Evolutionary conservation across 53 echinoderm and acorn worm species (phyloP).

Genomic region (Henricia sp.): DNA sequence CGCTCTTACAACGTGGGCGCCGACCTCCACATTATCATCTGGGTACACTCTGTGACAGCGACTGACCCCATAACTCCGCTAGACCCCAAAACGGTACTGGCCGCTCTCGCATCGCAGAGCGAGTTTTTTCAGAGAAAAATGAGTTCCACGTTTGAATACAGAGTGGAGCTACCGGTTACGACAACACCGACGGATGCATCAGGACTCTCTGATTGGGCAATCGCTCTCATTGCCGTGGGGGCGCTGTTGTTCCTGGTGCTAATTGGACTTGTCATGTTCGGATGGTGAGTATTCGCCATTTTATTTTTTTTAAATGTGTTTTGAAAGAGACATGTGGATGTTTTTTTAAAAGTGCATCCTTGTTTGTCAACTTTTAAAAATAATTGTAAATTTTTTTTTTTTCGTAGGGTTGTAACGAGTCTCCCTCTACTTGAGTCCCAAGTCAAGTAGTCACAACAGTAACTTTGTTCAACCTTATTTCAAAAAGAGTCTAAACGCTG

Average conservation of each 20-base stretch:
- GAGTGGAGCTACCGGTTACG: not conserved
- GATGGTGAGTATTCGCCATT: slow-evolving; percentile 21
- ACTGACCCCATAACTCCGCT: slow-evolving; percentile 23
- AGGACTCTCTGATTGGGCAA: slow-evolving; percentile 16
- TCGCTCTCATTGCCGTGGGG: slow-evolving; percentile 41
- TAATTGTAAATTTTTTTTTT: no score
- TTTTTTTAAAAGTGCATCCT: no score
- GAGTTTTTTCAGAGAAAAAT: slow-evolving; percentile 15
- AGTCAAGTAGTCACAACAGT: no score
- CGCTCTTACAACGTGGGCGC: slow-evolving; percentile 30
- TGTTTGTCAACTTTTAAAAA: no score
- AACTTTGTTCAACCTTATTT: no score
- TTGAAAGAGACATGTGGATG: no score
- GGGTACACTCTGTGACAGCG: slow-evolving; percentile 70
- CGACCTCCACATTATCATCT: slow-evolving; percentile 75
- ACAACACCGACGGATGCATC: not conserved
- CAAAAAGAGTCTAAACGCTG: no score
- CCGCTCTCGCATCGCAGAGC: slow-evolving; percentile 24
- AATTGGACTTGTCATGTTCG: not conserved
- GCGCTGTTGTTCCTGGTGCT: slow-evolving; percentile 10
- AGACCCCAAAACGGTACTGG: slow-evolving; percentile 12
- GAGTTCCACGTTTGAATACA: slow-evolving; percentile 37
- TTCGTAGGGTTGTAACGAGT: no score
- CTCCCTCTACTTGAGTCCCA: no score
- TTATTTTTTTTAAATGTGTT: no score